These are phyloP conservation scores for Forpus xanthops DNA, from an alignment of 2,797 vertebrate genomes.

Conservation along the genomic window DNA sequence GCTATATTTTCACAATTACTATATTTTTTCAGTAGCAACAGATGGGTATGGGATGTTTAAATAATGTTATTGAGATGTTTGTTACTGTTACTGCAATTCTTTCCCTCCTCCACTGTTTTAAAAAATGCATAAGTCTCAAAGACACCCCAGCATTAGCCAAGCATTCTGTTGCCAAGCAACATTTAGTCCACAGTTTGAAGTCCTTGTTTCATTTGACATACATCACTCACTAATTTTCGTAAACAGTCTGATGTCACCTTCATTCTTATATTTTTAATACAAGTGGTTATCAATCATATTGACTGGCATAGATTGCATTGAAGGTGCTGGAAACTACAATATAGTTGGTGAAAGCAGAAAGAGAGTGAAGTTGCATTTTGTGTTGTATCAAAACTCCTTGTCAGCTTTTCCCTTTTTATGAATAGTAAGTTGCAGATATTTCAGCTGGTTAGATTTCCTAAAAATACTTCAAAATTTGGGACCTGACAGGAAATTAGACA, in stretches of 20 bases:
- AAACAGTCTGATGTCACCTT: neutral
- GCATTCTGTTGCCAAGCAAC: slow-evolving; percentile 42
- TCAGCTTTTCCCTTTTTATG: neutral
- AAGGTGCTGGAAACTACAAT: neutral
- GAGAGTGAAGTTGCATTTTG: neutral
- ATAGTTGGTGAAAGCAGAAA: neutral
- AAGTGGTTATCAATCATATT: neutral
- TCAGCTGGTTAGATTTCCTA: neutral
- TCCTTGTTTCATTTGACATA: slow-evolving; percentile 1
- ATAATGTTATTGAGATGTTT: neutral
- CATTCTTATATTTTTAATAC: neutral
- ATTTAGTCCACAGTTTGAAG: slow-evolving; percentile 6
- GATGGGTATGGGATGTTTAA: neutral
- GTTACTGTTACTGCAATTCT: neutral
- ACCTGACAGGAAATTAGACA: neutral
- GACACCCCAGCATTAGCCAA: neutral
- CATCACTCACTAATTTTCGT: neutral
- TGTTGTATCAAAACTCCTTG: neutral
- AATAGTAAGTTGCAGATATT: neutral
- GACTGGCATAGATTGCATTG: neutral
- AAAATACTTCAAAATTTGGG: neutral
- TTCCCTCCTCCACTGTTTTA: neutral
- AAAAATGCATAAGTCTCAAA: neutral
- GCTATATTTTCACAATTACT: neutral
- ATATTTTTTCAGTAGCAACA: neutral